Conservation (phyloP, 2,888 invertebrate genomes). For the Cataglyphis albicans region DNA sequence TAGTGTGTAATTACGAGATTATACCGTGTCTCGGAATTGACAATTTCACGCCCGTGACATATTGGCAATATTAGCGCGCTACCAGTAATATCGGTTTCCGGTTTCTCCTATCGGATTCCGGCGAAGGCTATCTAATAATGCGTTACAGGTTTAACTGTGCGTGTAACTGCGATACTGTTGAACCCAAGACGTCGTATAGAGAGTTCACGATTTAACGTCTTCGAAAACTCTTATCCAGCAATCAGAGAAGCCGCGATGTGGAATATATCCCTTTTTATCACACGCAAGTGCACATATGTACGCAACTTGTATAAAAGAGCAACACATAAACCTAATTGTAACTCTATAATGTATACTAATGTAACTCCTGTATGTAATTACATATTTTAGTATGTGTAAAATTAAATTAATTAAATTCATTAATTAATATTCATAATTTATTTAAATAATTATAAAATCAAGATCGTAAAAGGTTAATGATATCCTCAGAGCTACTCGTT, state of each 20-base stretch:
- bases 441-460: slow-evolving; percentile 23
- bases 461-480: neutral
- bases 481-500: neutral
- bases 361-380: neutral
- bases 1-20: slow-evolving; percentile 9
- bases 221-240: neutral
- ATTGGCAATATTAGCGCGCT: slow-evolving; percentile 42
- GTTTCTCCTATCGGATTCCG: slow-evolving; percentile 42
- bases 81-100: slow-evolving; percentile 40
- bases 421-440: slow-evolving; percentile 12
- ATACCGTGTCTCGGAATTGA: slow-evolving; percentile 9
- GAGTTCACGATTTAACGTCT: slow-evolving; percentile 4
- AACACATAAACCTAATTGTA: neutral
- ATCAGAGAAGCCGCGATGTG: neutral
- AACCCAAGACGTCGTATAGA: slow-evolving; percentile 8
- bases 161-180: slow-evolving; percentile 26
- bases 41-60: slow-evolving; percentile 25
- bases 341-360: neutral
- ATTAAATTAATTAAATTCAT: neutral
- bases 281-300: too few relatives aligned
- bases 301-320: neutral
- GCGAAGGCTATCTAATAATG: slow-evolving; percentile 45
- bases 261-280: neutral
- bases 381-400: neutral
- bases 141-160: slow-evolving; percentile 35